phyloP scores from a whole-genome alignment of 2,797 vertebrate genomes.

The Vespertilio murinus region DNA sequence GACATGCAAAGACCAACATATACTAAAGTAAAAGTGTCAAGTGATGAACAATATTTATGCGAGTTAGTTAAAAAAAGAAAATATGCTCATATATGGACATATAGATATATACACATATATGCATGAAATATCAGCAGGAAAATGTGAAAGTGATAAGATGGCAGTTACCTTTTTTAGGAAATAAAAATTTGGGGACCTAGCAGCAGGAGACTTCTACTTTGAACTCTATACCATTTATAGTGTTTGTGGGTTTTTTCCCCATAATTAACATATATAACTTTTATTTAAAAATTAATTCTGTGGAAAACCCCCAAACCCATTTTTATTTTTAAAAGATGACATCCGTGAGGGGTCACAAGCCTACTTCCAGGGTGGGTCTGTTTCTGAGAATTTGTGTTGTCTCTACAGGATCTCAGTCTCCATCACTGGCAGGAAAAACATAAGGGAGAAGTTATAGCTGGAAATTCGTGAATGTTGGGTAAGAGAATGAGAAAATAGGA shows the following conservation, averaged over 20 bases:
- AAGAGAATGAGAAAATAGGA: not conserved
- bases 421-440: not conserved
- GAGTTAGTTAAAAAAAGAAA: not conserved
- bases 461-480: not conserved
- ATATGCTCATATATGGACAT: not conserved
- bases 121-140: not conserved
- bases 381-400: not conserved
- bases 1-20: not conserved
- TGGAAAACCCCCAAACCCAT: not conserved
- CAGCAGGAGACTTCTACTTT: not conserved
- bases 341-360: not conserved
- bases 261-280: not conserved
- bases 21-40: not conserved
- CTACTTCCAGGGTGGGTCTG: not conserved
- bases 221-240: not conserved
- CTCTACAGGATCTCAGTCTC: not conserved
- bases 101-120: not conserved
- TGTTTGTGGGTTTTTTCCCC: not conserved
- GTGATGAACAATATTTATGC: not conserved
- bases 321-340: not conserved
- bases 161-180: not conserved
- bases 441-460: not conserved
- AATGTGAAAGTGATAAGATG: not conserved
- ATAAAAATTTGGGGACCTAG: not conserved
- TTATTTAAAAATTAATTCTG: not conserved